Conservation (phyloP, 35 echinoderm and acorn worm genomes). For the Holothuria glaberrima region DNA sequence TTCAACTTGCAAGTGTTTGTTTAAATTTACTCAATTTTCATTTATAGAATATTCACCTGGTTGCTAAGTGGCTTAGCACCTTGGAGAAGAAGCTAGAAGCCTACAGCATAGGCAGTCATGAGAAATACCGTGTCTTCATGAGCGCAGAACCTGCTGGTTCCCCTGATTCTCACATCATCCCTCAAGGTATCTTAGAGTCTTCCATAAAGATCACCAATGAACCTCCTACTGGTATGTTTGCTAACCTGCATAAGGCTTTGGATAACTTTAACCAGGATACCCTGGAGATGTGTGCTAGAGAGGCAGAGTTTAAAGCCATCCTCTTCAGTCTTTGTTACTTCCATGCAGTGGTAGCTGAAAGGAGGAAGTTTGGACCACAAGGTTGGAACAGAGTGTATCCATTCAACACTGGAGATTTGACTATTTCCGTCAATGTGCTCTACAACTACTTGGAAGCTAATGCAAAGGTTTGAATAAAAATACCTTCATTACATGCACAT, state of each 20-base stretch:
- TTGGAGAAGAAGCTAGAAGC: constrained; percentile 97
- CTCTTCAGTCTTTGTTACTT: constrained; percentile 99
- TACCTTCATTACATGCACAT: no score
- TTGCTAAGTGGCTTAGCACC: constrained; percentile 98
- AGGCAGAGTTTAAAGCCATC: constrained; percentile 98
- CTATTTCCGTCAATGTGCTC: constrained; percentile 96
- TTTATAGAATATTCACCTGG: constrained; percentile 96
- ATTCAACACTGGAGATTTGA: constrained; percentile 98
- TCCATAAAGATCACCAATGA: constrained; percentile 99
- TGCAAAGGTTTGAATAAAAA: no score
- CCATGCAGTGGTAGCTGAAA: constrained; percentile 97
- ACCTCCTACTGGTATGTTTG: constrained; percentile 99
- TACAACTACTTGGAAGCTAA: constrained; percentile 99
- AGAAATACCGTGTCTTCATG: constrained; percentile 93
- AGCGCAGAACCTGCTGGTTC: constrained; percentile 91
- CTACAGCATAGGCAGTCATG: constrained; percentile 84
- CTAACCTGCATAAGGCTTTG: constrained; percentile 96
- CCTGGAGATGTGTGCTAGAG: constrained; percentile 97
- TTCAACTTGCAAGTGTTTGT: background rate
- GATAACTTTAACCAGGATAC: constrained; percentile 99
- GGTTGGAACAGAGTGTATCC: constrained; percentile 98
- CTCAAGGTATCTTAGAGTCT: constrained; percentile 93
- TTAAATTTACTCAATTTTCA: constrained; percentile 2
- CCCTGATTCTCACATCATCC: constrained; percentile 90
- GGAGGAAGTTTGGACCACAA: constrained; percentile 97